Base-by-base conservation (phyloP, 1,140 invertebrate genomes). In the Acromyrmex heyeri region DNA sequence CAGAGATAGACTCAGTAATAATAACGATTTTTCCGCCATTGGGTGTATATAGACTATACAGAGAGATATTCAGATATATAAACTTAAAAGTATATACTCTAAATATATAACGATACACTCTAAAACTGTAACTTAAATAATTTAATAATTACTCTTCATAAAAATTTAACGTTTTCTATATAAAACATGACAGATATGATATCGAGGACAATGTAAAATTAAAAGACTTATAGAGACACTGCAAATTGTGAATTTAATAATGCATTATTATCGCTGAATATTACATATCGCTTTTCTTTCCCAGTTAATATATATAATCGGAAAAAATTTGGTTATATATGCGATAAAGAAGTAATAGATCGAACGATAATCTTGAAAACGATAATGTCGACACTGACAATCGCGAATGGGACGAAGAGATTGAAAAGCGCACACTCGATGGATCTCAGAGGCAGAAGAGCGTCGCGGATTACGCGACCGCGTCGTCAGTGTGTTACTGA, bases 401-500 rank as follows among this genome's bases (percentile, higher is more conserved):
- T 55, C 18, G 38, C 21, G 16, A 48, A 38, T 59, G 8, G 24
- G 50, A 18, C 34, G 27, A 57, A 48, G 72, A 85, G 34, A 69
- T 21, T 24, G 27, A 89, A 59, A 14, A 75, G 27, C 57, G 65
- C 73, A 53, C 14, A 67, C 30, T 72, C 62, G 65, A 78, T 57
- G 38, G 21, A 64, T 82, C 73, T 81, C 59, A 61, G 55, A 85
- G 77, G 59, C 61, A 76, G 76, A 86, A 82, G 76, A 87, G n/a
- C 70, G 59, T 21, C 59, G 86, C 65, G 77, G 70, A 81, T 87
- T 85, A 81, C 34, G 69, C 69, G 88, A 89, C 77, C 70, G 44
- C 75, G 86, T 87, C 91, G 92, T 94, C 93, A 94, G 93, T 95
- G 93, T 95, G 94, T 94, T 95, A 94, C 93, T 95, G 94, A 95